These are phyloP conservation scores for Proisotoma minuta DNA, from an alignment of 2,888 invertebrate genomes.

Conservation along the genomic window DNA sequence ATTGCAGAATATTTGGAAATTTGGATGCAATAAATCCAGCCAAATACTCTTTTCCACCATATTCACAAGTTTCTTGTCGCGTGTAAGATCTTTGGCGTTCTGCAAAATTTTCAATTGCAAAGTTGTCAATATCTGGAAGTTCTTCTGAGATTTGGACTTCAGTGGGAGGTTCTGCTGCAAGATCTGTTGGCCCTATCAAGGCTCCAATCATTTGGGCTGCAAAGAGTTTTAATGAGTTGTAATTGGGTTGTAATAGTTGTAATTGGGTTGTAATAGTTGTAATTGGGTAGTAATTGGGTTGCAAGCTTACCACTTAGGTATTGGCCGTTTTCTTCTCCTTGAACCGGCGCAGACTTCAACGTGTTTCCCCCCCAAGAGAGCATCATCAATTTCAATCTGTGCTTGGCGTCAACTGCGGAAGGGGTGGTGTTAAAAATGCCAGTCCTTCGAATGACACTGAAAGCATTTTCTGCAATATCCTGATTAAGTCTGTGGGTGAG, in stretches of 20 bases:
- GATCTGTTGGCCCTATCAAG: neutral
- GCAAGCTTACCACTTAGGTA: no score
- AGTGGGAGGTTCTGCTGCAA: neutral
- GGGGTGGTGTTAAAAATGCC: neutral
- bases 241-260: no score
- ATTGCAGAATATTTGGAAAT: neutral
- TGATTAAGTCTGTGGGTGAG: conserved; percentile 3
- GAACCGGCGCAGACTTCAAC: neutral
- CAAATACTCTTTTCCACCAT: neutral
- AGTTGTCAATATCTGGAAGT: neutral
- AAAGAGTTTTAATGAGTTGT: no score
- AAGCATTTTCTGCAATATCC: conserved; percentile 3
- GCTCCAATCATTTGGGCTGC: neutral
- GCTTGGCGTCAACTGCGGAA: neutral
- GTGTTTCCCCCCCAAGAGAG: neutral
- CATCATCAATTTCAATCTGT: neutral
- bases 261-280: no score
- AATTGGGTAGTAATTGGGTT: no score
- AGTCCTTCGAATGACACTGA: neutral
- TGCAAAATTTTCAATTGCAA: neutral
- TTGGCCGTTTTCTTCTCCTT: neutral
- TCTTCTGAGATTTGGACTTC: neutral
- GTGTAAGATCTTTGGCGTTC: neutral
- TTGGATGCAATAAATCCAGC: neutral
- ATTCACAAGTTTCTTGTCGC: neutral